phyloP scores from a whole-genome alignment of 2,113 vertebrate genomes.

The Antennarius striatus region DNA sequence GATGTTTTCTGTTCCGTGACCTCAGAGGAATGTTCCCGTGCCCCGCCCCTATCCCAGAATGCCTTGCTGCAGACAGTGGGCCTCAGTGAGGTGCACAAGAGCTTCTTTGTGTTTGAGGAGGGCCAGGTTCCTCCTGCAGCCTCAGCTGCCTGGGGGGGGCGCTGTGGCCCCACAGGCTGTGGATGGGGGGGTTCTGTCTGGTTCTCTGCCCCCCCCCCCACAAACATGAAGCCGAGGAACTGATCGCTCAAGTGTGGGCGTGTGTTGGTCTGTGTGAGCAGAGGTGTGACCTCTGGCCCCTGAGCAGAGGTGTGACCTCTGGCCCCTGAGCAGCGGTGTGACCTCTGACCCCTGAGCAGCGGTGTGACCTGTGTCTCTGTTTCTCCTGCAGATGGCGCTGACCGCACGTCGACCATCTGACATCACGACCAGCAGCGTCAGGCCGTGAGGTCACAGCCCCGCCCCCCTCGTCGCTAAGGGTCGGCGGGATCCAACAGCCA shows the following conservation, averaged over 20 bases:
- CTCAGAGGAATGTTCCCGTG: constrained; percentile 10
- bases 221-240: too few species aligned
- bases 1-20: too few species aligned
- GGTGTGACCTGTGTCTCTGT: neutral
- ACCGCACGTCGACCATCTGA: constrained; percentile 96
- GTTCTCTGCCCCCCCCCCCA: too few species aligned
- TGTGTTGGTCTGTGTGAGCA: too few species aligned
- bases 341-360: neutral
- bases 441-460: constrained; percentile 60
- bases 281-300: too few species aligned
- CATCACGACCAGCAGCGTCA: constrained; percentile 70
- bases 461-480: constrained; percentile 52
- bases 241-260: too few species aligned
- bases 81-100: constrained; percentile 73
- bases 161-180: too few species aligned
- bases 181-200: too few species aligned
- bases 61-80: constrained; percentile 56
- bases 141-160: too few species aligned
- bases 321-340: too few species aligned
- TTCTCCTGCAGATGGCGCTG: constrained; percentile 84
- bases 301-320: too few species aligned
- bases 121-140: constrained; percentile 16
- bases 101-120: constrained; percentile 50
- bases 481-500: constrained; percentile 46
- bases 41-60: constrained; percentile 19